phyloP scores from a whole-genome alignment of 2,888 invertebrate genomes.

The Eupithecia inturbata region DNA sequence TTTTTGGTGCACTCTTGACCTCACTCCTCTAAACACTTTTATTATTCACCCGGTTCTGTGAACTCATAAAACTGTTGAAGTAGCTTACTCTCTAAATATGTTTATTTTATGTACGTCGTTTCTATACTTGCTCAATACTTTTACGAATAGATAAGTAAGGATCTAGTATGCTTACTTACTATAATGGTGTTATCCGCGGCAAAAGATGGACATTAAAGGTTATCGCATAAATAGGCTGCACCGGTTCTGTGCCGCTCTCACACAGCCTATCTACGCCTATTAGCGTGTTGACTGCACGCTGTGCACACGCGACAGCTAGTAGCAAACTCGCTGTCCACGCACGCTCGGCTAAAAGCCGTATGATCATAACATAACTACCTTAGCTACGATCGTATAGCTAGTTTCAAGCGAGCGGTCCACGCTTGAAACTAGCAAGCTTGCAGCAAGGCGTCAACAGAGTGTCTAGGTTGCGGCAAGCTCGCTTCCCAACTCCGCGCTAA shows the following conservation, averaged over 20 bases:
- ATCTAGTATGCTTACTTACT: neutral
- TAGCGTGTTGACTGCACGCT: neutral
- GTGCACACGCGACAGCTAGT: neutral
- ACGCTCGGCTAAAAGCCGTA: neutral
- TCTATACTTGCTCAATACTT: neutral
- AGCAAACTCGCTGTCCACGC: neutral
- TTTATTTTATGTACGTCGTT: slow-evolving; percentile 5
- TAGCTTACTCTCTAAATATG: neutral
- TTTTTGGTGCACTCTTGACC: slow-evolving; percentile 32
- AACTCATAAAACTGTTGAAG: slow-evolving; percentile 24
- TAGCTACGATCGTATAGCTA: too few species aligned
- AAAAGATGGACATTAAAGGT: neutral
- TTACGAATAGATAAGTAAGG: neutral
- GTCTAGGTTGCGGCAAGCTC: neutral
- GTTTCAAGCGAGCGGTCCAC: neutral
- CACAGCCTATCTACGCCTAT: neutral
- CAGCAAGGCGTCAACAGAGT: neutral
- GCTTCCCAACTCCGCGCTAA: neutral
- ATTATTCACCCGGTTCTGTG: slow-evolving; percentile 24
- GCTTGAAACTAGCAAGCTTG: too few species aligned
- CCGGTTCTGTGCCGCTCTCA: neutral
- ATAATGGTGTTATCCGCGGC: too few species aligned
- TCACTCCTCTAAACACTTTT: slow-evolving; percentile 24
- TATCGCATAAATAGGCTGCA: neutral
- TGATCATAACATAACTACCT: too few species aligned